Base-by-base conservation (phyloP, 2,797 vertebrate species). In the Trachurus trachurus region DNA sequence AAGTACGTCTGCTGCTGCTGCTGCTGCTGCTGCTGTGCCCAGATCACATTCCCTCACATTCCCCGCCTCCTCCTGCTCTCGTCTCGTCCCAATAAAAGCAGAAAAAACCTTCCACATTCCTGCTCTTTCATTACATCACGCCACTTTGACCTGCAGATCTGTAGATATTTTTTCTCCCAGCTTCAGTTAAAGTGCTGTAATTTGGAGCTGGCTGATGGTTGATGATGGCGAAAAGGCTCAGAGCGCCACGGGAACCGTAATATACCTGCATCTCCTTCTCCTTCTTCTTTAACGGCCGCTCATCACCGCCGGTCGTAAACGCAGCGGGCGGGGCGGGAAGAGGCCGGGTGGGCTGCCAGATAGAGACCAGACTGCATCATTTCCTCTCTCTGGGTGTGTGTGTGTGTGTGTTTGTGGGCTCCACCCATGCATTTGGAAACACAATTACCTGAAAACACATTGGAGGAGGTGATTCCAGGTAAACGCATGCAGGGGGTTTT, bases 271-370 rank as follows among this genome's bases (percentile, higher is more conserved):
- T 69, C 26, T n/a, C n/a, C n/a, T 1, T 26, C 26, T 26, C 26
- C 40, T 52, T 71, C 40, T 52, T 71, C 57, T 34, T 34, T 34
- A 34, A 58, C 1, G 2, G 69, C 15, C 68, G 17, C 57, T 78
- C 71, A 78, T 81, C 74, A 74, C 1, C 1, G 54, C 62, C 11
- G 0, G 68, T n/a, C 64, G 45, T 90, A 75, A 87, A 62, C 74
- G 12, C 47, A 0, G 39, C 1, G 15, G 87, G 73, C 26, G 19
- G 75, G 57, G 78, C 3, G 44, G 75, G 83, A 68, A 66, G 45
- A 66, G 45, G 11, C 65, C 50, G 76, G 0, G 11, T 12, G 2
- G 29, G 68, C 66, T 59, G 72, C 77, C 58, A 72, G 58, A 72
- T 75, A 6, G 54, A 54, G 71, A 39, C 26, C 31, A 19, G 57